phyloP scores from a whole-genome alignment of 2,888 invertebrate genomes.

The Uloborus plumipes region DNA sequence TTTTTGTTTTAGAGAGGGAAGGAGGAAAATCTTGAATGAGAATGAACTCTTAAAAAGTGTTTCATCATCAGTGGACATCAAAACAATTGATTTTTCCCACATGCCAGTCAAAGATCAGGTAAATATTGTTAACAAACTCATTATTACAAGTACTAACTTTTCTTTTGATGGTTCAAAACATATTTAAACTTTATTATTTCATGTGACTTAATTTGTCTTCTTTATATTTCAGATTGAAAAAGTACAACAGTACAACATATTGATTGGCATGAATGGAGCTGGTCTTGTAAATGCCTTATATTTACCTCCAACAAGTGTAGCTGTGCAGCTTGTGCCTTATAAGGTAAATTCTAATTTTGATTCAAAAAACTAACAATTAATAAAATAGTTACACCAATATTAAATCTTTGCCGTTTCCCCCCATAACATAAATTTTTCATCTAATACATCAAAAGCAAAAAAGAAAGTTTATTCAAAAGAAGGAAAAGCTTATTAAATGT shows the following conservation, averaged over 20 bases:
- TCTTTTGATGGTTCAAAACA: too few species aligned
- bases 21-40: constrained; percentile 68
- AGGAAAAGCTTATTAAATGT: too few species aligned
- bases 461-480: too few species aligned
- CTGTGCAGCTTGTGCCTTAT: constrained; percentile 69
- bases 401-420: neutral
- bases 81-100: constrained; percentile 66
- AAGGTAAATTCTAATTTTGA: constrained; percentile 56
- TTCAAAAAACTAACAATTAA: neutral
- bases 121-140: neutral
- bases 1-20: constrained; percentile 49
- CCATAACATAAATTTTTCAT: too few species aligned
- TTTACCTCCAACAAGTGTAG: constrained; percentile 67
- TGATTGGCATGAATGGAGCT: constrained; percentile 69
- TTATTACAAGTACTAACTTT: too few species aligned
- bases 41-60: constrained; percentile 66
- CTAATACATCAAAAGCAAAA: too few species aligned
- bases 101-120: constrained; percentile 68
- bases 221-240: constrained; percentile 66
- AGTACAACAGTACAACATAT: constrained; percentile 67
- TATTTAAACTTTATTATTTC: neutral
- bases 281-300: constrained; percentile 68
- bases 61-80: constrained; percentile 62
- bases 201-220: neutral
- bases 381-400: neutral